A percentile compares a stretch with the other conserved stretches of the same genome.
Evolutionary conservation across 2,113 vertebrate genomes (phyloP).

Genomic region (Notothenia coriiceps): DNA sequence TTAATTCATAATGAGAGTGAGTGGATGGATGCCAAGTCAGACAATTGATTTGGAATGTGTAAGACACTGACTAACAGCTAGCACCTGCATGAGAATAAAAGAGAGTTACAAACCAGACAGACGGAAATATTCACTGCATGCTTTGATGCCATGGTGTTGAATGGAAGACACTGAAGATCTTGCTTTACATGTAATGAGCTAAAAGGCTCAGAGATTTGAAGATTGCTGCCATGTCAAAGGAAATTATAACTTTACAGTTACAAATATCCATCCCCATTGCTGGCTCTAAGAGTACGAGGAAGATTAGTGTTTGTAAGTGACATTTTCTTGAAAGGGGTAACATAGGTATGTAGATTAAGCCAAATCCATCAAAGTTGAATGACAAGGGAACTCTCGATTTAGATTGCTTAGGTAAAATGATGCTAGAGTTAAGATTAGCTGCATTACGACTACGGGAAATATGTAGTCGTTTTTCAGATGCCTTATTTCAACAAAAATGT

Average conservation of each 20-base stretch:
- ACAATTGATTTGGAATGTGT: not conserved
- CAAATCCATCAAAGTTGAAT: not conserved
- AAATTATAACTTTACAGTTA: not conserved
- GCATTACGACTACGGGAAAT: no score
- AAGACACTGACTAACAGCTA: not conserved
- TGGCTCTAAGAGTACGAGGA: not conserved
- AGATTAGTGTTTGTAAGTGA: not conserved
- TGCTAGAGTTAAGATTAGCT: not conserved
- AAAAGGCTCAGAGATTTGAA: not conserved
- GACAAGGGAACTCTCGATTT: not conserved
- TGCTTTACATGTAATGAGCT: not conserved
- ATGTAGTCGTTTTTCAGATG: no score
- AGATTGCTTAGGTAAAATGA: not conserved
- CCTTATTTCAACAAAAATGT: not conserved
- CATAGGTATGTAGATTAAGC: no score
- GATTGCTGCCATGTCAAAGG: not conserved
- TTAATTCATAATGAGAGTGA: constrained; percentile 7
- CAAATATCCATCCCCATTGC: not conserved
- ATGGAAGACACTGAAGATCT: not conserved
- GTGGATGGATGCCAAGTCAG: constrained; percentile 12
- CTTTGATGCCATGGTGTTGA: not conserved
- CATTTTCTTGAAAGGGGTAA: not conserved
- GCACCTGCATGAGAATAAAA: not conserved
- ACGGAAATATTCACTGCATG: not conserved
- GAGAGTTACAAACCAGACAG: not conserved